Evolutionary conservation across 2,888 invertebrate species (phyloP).

Genomic region (Globia sparganii): DNA sequence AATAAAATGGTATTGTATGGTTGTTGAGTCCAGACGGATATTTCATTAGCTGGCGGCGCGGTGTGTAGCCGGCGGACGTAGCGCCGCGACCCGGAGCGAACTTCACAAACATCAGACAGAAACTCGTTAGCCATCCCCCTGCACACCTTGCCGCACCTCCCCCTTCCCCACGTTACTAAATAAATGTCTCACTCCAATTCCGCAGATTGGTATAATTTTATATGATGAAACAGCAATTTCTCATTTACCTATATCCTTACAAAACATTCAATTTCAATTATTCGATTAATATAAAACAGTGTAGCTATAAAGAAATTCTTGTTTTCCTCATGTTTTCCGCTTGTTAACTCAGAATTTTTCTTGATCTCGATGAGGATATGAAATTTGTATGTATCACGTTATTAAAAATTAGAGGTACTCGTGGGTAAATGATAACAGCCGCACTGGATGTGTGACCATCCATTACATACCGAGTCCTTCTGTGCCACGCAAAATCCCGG

Average conservation of each 20-base stretch:
- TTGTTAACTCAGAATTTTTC: conserved; percentile 57
- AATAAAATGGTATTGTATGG: conserved; percentile 56
- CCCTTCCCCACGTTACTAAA: conserved; percentile 63
- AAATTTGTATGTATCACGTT: conserved; percentile 14
- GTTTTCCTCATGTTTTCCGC: conserved; percentile 41
- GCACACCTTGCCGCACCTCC: conserved; percentile 58
- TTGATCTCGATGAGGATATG: conserved; percentile 37
- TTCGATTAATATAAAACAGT: conserved; percentile 49
- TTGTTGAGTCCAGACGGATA: conserved; percentile 65
- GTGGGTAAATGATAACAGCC: neutral
- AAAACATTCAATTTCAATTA: conserved; percentile 58
- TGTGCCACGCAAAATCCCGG: neutral
- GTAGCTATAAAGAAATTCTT: conserved; percentile 41
- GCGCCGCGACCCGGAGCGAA: conserved; percentile 74
- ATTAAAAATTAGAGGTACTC: conserved; percentile 7
- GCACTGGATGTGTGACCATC: neutral
- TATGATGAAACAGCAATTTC: conserved; percentile 60
- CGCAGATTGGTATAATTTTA: conserved; percentile 65
- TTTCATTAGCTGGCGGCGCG: conserved; percentile 67
- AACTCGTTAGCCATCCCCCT: conserved; percentile 77
- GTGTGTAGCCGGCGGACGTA: conserved; percentile 59
- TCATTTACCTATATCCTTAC: conserved; percentile 53
- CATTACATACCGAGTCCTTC: neutral
- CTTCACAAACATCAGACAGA: conserved; percentile 78
- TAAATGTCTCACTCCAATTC: conserved; percentile 73